Evolutionary conservation across 2,888 invertebrate genomes (phyloP).

Genomic region (Lasioglossum pauxillum): DNA sequence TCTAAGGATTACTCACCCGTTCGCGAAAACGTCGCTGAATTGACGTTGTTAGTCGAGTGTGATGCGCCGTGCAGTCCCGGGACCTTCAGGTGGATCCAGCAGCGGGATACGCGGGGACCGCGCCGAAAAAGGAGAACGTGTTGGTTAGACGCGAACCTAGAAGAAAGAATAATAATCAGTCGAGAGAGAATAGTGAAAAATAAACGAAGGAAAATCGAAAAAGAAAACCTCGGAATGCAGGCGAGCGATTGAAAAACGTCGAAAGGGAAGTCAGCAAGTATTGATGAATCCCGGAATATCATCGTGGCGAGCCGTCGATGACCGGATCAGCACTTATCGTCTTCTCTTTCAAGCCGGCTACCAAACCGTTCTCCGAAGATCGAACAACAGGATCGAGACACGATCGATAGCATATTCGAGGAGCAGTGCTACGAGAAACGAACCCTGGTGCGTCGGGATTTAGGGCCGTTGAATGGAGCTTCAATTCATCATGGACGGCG

Average conservation of each 20-base stretch:
- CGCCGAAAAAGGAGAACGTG: conserved; percentile 48
- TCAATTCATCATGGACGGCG: conserved; percentile 81
- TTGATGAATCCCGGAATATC: conserved; percentile 24
- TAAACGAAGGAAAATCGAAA: not conserved
- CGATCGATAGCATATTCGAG: not conserved
- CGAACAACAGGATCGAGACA: conserved; percentile 29
- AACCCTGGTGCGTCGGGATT: conserved; percentile 41
- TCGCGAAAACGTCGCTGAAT: conserved; percentile 53
- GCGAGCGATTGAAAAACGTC: conserved; percentile 22
- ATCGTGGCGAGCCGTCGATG: conserved; percentile 28
- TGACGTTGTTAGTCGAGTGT: conserved; percentile 59
- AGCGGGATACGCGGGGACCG: conserved; percentile 44
- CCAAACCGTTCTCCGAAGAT: conserved; percentile 58
- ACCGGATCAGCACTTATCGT: conserved; percentile 36
- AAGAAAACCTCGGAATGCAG: conserved; percentile 22
- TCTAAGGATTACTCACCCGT: conserved; percentile 87
- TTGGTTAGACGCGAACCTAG: conserved; percentile 35
- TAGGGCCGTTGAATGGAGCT: conserved; percentile 76
- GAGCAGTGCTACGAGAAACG: conserved; percentile 23
- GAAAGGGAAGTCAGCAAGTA: conserved; percentile 31
- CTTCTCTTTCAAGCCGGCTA: conserved; percentile 30
- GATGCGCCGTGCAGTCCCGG: conserved; percentile 66
- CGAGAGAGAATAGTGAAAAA: not conserved
- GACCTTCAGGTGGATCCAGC: conserved; percentile 50
- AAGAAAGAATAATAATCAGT: not conserved